These are phyloP conservation scores for Sebastes oblongus DNA, from an alignment of 2,797 vertebrate species.

Conservation along the genomic window DNA sequence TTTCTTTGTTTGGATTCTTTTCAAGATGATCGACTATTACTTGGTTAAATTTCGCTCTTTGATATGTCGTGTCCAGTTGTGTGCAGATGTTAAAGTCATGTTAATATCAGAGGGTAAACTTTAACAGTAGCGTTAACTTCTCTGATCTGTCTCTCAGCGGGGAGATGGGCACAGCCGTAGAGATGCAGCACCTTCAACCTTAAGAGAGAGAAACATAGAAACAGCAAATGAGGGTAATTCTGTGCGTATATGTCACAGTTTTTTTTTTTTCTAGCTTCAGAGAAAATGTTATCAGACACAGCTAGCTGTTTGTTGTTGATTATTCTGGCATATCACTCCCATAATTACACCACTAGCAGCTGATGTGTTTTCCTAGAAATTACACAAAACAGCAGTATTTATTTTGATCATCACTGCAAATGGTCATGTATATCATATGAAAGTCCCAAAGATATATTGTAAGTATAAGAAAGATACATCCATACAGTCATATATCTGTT, in stretches of 20 bases:
- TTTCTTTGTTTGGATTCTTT: background rate
- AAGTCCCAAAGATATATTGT: background rate
- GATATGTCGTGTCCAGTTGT: background rate
- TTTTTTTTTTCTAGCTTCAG: background rate
- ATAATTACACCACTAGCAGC: slow-evolving; percentile 10
- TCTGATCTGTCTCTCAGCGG: slow-evolving; percentile 37
- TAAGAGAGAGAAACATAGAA: slow-evolving; percentile 4
- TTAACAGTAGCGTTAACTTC: slow-evolving; percentile 29
- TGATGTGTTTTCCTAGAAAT: background rate
- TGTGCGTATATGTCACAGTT: background rate
- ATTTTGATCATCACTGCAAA: background rate
- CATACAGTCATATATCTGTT: background rate
- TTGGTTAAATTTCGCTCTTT: background rate
- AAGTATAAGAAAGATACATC: background rate
- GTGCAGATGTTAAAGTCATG: background rate
- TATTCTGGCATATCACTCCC: background rate
- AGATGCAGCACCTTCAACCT: slow-evolving; percentile 60
- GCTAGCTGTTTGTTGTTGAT: background rate
- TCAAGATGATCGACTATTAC: background rate
- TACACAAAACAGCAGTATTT: background rate
- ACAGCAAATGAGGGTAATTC: background rate
- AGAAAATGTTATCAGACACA: background rate
- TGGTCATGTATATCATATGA: background rate
- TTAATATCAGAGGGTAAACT: slow-evolving; percentile 19
- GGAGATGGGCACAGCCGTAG: slow-evolving; percentile 42